Evolutionary conservation across 2,888 invertebrate genomes (phyloP).

Genomic region (Drosophila barbarae): DNA sequence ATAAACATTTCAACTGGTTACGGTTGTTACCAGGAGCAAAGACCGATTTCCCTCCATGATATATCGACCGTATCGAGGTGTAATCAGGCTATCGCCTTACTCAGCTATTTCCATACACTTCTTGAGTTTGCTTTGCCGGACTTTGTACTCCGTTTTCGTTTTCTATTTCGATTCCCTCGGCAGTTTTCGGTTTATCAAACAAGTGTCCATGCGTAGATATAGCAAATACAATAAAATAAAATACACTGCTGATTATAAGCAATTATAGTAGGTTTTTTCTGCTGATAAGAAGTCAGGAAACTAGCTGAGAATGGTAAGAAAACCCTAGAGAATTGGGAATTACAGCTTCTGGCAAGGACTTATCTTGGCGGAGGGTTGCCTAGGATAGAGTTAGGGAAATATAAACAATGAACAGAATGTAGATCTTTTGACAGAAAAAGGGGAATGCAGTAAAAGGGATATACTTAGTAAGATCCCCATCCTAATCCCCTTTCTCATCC

Average conservation of each 20-base stretch:
- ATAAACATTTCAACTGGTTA: slow-evolving; percentile 26
- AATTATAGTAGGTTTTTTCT: slow-evolving; percentile 18
- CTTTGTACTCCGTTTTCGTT: slow-evolving; percentile 41
- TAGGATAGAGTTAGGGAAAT: no score
- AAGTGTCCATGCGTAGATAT: slow-evolving; percentile 20
- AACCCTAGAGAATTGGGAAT: neutral
- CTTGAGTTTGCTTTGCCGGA: slow-evolving; percentile 38
- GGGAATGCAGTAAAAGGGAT: neutral
- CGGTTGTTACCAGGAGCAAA: slow-evolving; percentile 39
- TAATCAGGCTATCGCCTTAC: slow-evolving; percentile 41
- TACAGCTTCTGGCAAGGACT: neutral
- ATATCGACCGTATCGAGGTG: slow-evolving; percentile 38
- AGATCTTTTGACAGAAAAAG: neutral
- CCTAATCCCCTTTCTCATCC: neutral
- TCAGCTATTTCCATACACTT: slow-evolving; percentile 22
- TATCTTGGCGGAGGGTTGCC: neutral
- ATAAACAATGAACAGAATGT: neutral
- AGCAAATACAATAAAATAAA: slow-evolving; percentile 6
- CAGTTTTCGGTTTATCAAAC: slow-evolving; percentile 16
- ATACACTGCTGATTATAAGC: slow-evolving; percentile 21
- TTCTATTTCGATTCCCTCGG: neutral
- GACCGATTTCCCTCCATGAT: slow-evolving; percentile 38
- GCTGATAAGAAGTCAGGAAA: neutral
- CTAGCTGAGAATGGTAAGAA: slow-evolving; percentile 5
- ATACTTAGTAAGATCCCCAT: neutral